Conservation (phyloP, 2,888 invertebrate species). For the Diabrotica balteata region DNA sequence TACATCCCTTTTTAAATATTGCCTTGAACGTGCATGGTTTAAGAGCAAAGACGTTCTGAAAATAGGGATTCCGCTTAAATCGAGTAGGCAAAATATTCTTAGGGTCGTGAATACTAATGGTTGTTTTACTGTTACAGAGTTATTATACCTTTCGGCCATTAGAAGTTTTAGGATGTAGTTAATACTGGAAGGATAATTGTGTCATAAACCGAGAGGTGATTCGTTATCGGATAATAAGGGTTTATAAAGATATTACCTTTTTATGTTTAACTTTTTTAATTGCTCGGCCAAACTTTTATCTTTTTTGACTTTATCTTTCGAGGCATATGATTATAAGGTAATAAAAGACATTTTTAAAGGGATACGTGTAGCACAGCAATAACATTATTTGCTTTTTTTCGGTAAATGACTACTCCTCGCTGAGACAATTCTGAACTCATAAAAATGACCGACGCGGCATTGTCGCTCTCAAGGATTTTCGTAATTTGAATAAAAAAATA, state of each 20-base stretch:
- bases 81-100: constrained; percentile 10
- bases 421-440: too few species aligned
- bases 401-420: too few species aligned
- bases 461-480: too few species aligned
- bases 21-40: constrained; percentile 1
- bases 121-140: constrained; percentile 24
- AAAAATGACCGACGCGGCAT: too few species aligned
- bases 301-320: too few species aligned
- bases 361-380: too few species aligned
- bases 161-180: constrained; percentile 25
- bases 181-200: constrained; percentile 22
- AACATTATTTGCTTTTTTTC: too few species aligned
- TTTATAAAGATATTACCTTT: constrained; percentile 5
- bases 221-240: constrained; percentile 24
- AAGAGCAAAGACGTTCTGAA: constrained; percentile 5
- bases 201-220: constrained; percentile 21
- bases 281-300: too few species aligned
- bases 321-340: too few species aligned
- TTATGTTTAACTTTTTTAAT: neutral
- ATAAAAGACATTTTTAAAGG: too few species aligned
- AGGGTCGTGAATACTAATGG: constrained; percentile 26
- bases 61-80: constrained; percentile 13
- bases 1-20: too few species aligned
- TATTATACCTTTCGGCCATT: constrained; percentile 26
- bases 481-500: too few species aligned